Evolutionary conservation across 2,888 invertebrate species (phyloP), one percentile per base, ranked within the genome.

Genomic region (Cheilosia vernalis): DNA sequence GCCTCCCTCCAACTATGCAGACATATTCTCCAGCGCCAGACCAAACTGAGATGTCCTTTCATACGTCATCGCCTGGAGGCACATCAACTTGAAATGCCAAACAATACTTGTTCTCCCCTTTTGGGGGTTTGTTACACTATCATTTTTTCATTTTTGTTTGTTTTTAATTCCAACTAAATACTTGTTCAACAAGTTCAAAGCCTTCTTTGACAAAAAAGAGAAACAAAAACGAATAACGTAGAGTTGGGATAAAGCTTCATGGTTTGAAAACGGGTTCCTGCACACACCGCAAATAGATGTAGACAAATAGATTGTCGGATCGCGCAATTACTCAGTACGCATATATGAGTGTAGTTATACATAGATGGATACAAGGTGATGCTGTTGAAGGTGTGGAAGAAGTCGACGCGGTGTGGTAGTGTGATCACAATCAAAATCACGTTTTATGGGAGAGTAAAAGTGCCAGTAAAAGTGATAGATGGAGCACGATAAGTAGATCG

Each of bases 171-270:
- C 74, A 79, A 51, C 79, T 76, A 70, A 70, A 80, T 69, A 80
- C 84, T 80, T 64, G 74, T 70, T 74, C 66, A 80, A 80, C 84
- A 84, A 84, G 84, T 84, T 84, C 84, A 84, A 84, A 84, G 84
- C 79, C 84, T 80, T 66, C 69, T 70, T 64, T 66, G 64, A 55
- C 51, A 74, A 66, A 66, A 56, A 74, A 61, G 64, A 58, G 73
- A 58, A 58, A 63, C 47, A 47, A 33, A 60, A 53, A 53, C 17
- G 44, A 63, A 73, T 30, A 30, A 53, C 61, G 19, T 15, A 42
- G 33, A 60, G 37, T 44, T 77, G 61, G 61, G 30, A 30, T 70
- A 78, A 70, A 78, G 77, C 78, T 70, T 40, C 47, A 33, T 19
- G 47, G 51, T 56, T 74, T 74, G 47, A 47, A 74, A 64, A 74